These are phyloP conservation scores for Cephalopterus ornatus DNA, from an alignment of 2,113 vertebrate genomes.

Conservation along the genomic window DNA sequence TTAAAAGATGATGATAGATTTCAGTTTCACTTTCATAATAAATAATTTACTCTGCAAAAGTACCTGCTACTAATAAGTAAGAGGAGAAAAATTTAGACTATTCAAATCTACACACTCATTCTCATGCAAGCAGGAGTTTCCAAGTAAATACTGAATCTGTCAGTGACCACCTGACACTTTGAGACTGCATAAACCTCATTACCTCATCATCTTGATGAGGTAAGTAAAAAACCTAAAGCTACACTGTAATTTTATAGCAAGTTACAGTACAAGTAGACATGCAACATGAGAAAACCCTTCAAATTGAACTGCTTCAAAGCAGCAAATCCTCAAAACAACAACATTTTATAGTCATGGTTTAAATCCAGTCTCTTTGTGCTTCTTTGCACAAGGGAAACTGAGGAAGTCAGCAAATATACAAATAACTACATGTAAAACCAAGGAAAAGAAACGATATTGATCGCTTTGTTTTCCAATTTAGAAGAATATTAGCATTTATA, in stretches of 20 bases:
- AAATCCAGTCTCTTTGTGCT: background rate
- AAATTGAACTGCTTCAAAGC: background rate
- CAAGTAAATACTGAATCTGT: background rate
- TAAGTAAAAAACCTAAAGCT: conserved; percentile 36
- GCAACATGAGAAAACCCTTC: background rate
- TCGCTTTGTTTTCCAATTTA: background rate
- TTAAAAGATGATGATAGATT: background rate
- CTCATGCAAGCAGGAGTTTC: background rate
- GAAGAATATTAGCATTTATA: background rate
- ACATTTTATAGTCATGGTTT: background rate
- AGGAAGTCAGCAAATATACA: background rate
- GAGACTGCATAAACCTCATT: background rate
- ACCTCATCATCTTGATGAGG: background rate
- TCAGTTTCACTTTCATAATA: background rate
- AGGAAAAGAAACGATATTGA: background rate
- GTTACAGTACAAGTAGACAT: background rate
- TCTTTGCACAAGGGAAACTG: background rate
- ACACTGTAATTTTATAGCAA: background rate
- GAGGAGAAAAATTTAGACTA: background rate
- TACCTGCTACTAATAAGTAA: background rate
- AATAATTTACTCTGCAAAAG: background rate
- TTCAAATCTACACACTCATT: background rate
- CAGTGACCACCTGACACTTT: background rate
- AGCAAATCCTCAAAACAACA: background rate
- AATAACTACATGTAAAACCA: background rate